Evolutionary conservation across 2,797 vertebrate genomes (phyloP).

Genomic region (Cercopithecus neglectus): DNA sequence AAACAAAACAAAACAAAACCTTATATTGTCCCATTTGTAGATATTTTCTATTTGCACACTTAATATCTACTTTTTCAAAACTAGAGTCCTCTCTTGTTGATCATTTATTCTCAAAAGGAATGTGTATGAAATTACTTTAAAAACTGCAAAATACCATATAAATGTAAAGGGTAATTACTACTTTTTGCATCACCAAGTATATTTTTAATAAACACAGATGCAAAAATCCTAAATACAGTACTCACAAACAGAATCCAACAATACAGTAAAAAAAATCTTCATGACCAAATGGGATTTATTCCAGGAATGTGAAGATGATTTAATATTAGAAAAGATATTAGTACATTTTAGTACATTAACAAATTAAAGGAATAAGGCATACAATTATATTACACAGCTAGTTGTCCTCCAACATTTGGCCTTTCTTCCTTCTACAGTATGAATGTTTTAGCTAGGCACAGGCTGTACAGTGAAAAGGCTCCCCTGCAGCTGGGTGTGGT

Average conservation of each 20-base stretch:
- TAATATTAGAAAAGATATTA: neutral
- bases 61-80: neutral
- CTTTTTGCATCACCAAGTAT: neutral
- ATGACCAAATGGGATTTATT: neutral
- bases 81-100: neutral
- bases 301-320: neutral
- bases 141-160: neutral
- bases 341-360: neutral
- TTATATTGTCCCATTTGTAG: neutral
- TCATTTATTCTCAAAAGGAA: neutral
- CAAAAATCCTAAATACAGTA: neutral
- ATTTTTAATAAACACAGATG: constrained; percentile 9
- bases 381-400: neutral
- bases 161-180: neutral
- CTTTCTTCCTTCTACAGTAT: neutral
- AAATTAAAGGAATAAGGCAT: neutral
- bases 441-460: neutral
- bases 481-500: neutral
- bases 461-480: neutral
- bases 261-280: neutral
- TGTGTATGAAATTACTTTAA: neutral
- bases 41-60: constrained; percentile 14
- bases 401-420: neutral
- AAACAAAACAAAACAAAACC: too few species aligned
- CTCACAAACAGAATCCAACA: neutral